Base-by-base conservation (phyloP, 1,140 invertebrate genomes). In the Gonioctena quinquepunctata region DNA sequence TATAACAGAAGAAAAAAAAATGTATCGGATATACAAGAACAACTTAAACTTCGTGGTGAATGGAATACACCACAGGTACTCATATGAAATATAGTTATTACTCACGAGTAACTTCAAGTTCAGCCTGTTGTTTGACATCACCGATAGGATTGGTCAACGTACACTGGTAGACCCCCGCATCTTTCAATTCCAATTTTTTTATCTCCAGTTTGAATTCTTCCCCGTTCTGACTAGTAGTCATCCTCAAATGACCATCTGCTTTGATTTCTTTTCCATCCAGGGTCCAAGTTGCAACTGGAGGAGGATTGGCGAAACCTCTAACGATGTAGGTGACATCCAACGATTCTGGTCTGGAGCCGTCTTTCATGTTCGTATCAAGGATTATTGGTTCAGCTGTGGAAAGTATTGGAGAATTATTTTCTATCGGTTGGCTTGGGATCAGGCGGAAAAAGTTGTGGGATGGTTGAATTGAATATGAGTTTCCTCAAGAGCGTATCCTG, bases 161-260 rank as follows among this genome's bases (percentile, higher is more conserved):
- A 67, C 91, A 91, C 73, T 91, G 89, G 81, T 95, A 97, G 49
- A 89, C 85, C 11, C 94, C 95, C 18, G 89, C 89, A 81, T 97
- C 92, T 63, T 85, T 87, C 50, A 93, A 83, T 70, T 90, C 87
- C 0, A 90, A 86, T 59, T 90, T 90, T 18, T 86, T 85, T 1
- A 94, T 86, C 62, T 90, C 89, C 68, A 96, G 80, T 66, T 89
- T 89, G 80, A 92, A 94, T 18, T 87, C 86, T 67, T 94, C 91
- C 3, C 91, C 92, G 16, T 91, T 87, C 22, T 91, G 89, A 4
- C 85, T 84, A 6, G 92, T 88, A 54, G 89, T 89, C 3, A 91
- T 84, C 21, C 74, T 68, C 13, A 78, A 59, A 42, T 75, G 66
- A 8, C 62, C 67, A 54, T 78, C 77, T 7, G 75, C 73, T 49